Evolutionary conservation across 2,888 invertebrate genomes (phyloP), one percentile per base, ranked within the genome.

Genomic region (Kuschelorhynchus macadamiae): DNA sequence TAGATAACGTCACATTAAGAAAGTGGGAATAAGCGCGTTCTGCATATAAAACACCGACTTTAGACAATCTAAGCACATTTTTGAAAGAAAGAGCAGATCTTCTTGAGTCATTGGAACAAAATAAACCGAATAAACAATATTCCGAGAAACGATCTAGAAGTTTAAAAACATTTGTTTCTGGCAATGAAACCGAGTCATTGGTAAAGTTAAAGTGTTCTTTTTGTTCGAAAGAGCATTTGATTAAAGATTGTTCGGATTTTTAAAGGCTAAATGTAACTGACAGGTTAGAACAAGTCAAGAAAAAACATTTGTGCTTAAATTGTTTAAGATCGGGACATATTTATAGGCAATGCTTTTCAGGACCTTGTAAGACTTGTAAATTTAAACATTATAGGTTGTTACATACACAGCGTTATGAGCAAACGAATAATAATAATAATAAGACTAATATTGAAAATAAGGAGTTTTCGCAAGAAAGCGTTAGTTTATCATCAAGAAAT

Each of bases 381-480:
- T 4, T 3, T n/a, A 20, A 25, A 20, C 49, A 49, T n/a, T 8
- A 49, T 25, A 44, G 8, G 18, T 11, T 44, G 2, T 16, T 18
- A 17, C 44, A 44, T 16, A 4, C 20, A 8, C 17, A 32, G 32
- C n/a, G 5, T 47, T 14, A 25, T 11, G 3, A 2, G 3, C 1
- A 47, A 25, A 7, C 25, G 14, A 18, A 11, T 36, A 12, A 42
- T 2, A 11, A 3, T 3, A 20, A 18, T 21, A 47, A 14, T 47
- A 12, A 8, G 18, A 90, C 91, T 76, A 90, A 92, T 75, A 92
- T 92, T 3, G 14, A 44, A 14, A 44, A 3, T 44, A 11, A 5
- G 5, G 44, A 44, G 5, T 3, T 16, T n/a, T n/a, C n/a, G n/a
- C 20, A 18, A 21, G 25, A 25, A n/a, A 18, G 47, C 25, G 47